Evolutionary conservation across 2,797 vertebrate genomes (phyloP).

Genomic region (Bucorvus abyssinicus): DNA sequence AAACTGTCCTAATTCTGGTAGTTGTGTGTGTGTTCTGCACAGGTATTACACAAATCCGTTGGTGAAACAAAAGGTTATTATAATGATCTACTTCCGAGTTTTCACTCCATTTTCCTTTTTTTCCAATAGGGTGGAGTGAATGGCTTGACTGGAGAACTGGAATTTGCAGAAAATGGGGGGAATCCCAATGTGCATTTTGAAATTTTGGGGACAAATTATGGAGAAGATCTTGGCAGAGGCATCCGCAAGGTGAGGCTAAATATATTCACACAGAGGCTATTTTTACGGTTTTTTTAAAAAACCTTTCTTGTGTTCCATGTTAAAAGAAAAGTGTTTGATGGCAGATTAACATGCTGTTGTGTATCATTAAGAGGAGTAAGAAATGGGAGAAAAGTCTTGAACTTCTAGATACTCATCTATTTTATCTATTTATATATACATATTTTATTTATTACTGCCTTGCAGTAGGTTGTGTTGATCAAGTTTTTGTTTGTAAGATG

Average conservation of each 20-base stretch:
- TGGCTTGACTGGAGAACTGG: constrained; percentile 91
- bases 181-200: constrained; percentile 98
- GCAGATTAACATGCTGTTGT: neutral
- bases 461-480: neutral
- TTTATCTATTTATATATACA: neutral
- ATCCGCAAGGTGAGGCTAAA: constrained; percentile 87
- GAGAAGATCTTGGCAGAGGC: constrained; percentile 93
- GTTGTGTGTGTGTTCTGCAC: neutral
- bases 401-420: neutral
- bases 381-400: neutral
- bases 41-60: neutral
- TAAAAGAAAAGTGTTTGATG: neutral
- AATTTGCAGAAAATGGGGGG: constrained; percentile 92
- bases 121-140: constrained; percentile 85
- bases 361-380: neutral
- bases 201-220: constrained; percentile 97
- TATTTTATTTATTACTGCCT: neutral
- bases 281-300: neutral
- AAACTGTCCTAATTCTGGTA: neutral
- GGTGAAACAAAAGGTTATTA: neutral
- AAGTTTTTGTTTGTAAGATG: neutral
- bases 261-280: neutral
- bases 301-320: neutral
- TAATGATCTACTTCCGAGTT: neutral
- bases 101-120: neutral